These are phyloP conservation scores for Drosophila koepferae DNA, from an alignment of 2,888 invertebrate species.

Conservation along the genomic window DNA sequence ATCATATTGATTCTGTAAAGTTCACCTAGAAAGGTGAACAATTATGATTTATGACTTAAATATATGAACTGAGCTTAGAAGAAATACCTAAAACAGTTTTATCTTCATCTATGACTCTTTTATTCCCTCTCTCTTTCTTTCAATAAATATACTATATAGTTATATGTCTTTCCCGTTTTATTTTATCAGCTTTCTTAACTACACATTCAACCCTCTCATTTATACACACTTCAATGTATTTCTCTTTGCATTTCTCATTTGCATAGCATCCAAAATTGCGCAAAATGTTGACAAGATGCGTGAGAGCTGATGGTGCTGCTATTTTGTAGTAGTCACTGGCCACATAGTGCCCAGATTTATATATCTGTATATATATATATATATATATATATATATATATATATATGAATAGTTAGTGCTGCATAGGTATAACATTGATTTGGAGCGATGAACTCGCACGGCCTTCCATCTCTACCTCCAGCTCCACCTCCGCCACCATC, in stretches of 20 bases:
- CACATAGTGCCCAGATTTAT: conserved; percentile 13
- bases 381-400: background rate
- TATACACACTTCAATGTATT: conserved; percentile 4
- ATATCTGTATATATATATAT: background rate
- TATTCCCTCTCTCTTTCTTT: too few species aligned
- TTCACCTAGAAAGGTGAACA: too few species aligned
- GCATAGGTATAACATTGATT: conserved; percentile 77
- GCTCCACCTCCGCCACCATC: conserved; percentile 14
- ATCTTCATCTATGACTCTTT: too few species aligned
- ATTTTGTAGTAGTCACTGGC: conserved; percentile 27
- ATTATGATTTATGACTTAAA: too few species aligned
- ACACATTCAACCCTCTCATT: conserved; percentile 9
- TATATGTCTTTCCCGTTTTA: background rate
- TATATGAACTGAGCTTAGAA: too few species aligned
- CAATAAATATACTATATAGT: too few species aligned
- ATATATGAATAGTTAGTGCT: conserved; percentile 18
- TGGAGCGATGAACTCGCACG: conserved; percentile 82
- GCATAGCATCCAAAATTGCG: conserved; percentile 52
- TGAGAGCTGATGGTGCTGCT: conserved; percentile 24
- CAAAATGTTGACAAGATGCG: conserved; percentile 59
- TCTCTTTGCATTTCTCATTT: conserved; percentile 38
- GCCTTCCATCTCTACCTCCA: conserved; percentile 32
- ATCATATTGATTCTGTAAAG: too few species aligned
- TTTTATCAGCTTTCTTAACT: background rate
- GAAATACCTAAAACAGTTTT: too few species aligned